phyloP scores from a whole-genome alignment of 1,140 invertebrate genomes.

The Meloidogyne chitwoodi region DNA sequence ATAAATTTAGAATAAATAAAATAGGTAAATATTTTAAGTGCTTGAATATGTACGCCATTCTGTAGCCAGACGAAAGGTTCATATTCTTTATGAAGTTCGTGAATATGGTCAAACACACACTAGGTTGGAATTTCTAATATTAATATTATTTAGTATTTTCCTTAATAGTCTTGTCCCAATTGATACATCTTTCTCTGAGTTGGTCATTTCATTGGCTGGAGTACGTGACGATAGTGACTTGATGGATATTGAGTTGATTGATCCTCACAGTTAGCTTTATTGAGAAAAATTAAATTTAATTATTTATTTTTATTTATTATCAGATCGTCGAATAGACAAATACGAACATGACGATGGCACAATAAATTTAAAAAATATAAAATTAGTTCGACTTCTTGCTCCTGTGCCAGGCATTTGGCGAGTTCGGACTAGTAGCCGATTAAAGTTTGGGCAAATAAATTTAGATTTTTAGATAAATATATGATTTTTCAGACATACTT shows the following conservation, averaged over 20 bases:
- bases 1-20: slow-evolving; percentile 46
- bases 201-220: slow-evolving; percentile 54
- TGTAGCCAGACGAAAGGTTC: slow-evolving; percentile 30
- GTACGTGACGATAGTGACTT: slow-evolving; percentile 55
- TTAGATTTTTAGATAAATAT: background rate
- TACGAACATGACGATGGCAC: slow-evolving; percentile 49
- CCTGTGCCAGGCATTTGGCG: slow-evolving; percentile 68
- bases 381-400: slow-evolving; percentile 66
- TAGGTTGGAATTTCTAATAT: background rate
- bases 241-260: slow-evolving; percentile 51
- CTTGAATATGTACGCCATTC: background rate
- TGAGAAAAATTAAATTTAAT: background rate
- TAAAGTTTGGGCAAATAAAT: slow-evolving; percentile 48
- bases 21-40: slow-evolving; percentile 39
- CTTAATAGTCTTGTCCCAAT: slow-evolving; percentile 38
- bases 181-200: slow-evolving; percentile 47
- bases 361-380: slow-evolving; percentile 64
- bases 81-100: slow-evolving; percentile 53
- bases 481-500: slow-evolving; percentile 63
- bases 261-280: slow-evolving; percentile 46
- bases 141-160: background rate
- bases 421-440: slow-evolving; percentile 67
- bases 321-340: slow-evolving; percentile 49
- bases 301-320: slow-evolving; percentile 21
- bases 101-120: slow-evolving; percentile 46